Conservation (phyloP, 1,140 invertebrate species). For the Drosophila suzukii region DNA sequence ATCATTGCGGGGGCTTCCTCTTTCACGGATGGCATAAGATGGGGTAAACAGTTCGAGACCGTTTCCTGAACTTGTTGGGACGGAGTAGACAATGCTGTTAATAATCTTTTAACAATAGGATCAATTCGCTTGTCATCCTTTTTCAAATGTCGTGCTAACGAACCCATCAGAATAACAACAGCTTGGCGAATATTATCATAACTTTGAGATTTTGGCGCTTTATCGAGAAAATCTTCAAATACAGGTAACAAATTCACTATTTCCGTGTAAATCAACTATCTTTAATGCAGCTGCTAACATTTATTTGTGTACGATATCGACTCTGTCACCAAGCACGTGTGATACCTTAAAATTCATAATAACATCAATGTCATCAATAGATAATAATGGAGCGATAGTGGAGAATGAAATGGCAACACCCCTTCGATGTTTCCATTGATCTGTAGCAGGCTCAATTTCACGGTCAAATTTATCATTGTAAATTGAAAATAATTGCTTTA, state of each 20-base stretch:
- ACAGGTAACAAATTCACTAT: slow-evolving; percentile 93
- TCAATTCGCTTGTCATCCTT: slow-evolving; percentile 94
- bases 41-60: slow-evolving; percentile 97
- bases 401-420: slow-evolving; percentile 94
- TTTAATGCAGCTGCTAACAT: slow-evolving; percentile 97
- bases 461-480: slow-evolving; percentile 96
- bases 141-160: slow-evolving; percentile 96
- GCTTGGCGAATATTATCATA: slow-evolving; percentile 97
- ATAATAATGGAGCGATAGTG: slow-evolving; percentile 87
- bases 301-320: slow-evolving; percentile 91
- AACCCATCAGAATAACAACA: slow-evolving; percentile 98
- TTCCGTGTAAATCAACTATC: slow-evolving; percentile 96
- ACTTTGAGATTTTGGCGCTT: slow-evolving; percentile 94
- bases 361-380: slow-evolving; percentile 88
- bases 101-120: slow-evolving; percentile 95
- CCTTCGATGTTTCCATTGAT: slow-evolving; percentile 94
- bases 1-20: slow-evolving; percentile 95
- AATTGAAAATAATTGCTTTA: slow-evolving; percentile 89
- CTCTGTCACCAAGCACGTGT: slow-evolving; percentile 93
- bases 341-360: slow-evolving; percentile 95
- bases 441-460: slow-evolving; percentile 91
- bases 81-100: slow-evolving; percentile 96
- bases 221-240: slow-evolving; percentile 95
- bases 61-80: slow-evolving; percentile 99
- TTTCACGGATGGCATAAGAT: slow-evolving; percentile 95